phyloP scores from a whole-genome alignment of 2,797 vertebrate species.

The Hapalemur alaotrensis region DNA sequence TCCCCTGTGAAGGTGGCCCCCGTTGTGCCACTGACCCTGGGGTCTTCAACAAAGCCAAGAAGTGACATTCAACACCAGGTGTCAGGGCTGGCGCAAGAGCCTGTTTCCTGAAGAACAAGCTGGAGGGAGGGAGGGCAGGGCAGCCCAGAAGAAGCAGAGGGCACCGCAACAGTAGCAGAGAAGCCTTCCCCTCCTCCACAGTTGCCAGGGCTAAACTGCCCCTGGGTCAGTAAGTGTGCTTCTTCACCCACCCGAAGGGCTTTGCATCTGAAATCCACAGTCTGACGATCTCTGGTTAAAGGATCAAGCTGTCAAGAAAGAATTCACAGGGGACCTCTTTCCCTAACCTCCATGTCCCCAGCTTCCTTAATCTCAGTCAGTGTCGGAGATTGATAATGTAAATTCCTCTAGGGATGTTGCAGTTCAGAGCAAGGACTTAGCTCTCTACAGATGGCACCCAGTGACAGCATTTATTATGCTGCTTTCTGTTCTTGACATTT shows the following conservation, averaged over 20 bases:
- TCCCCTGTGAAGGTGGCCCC: not conserved
- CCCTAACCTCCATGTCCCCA: not conserved
- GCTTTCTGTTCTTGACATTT: not conserved
- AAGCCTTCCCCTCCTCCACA: not conserved
- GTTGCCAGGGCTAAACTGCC: not conserved
- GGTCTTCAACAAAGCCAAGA: not conserved
- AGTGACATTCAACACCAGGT: not conserved
- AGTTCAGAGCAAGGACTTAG: not conserved
- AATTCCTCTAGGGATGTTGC: not conserved
- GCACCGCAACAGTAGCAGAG: rapidly evolving
- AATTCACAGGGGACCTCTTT: not conserved
- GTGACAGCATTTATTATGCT: not conserved
- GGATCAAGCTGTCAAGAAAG: not conserved
- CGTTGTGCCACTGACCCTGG: not conserved
- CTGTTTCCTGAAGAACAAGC: not conserved
- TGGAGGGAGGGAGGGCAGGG: not conserved
- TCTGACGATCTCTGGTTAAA: not conserved
- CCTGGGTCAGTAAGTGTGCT: not conserved
- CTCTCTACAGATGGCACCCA: not conserved
- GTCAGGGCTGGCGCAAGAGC: not conserved
- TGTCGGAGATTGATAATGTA: not conserved
- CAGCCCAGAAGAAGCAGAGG: not conserved
- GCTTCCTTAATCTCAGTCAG: not conserved
- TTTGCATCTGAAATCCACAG: not conserved
- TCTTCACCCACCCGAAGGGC: not conserved